Evolutionary conservation across 1,140 invertebrate genomes (phyloP).

Genomic region (Pogonognathellus flavescens): DNA sequence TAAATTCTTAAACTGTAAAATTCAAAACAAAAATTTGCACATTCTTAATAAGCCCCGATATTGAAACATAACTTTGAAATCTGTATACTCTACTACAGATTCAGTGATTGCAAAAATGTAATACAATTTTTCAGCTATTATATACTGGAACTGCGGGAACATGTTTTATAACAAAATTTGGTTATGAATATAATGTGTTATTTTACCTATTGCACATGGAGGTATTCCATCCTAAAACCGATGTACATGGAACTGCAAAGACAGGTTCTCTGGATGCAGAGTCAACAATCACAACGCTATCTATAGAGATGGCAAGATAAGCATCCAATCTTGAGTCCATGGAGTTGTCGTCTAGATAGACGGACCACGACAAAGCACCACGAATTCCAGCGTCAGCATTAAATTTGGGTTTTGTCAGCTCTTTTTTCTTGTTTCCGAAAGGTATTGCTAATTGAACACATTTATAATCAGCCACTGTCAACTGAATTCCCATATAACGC

Average conservation of each 20-base stretch:
- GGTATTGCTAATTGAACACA: slow-evolving; percentile 73
- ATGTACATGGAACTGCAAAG: slow-evolving; percentile 86
- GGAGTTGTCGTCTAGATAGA: slow-evolving; percentile 80
- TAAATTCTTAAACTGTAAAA: slow-evolving; percentile 72
- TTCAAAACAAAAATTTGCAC: slow-evolving; percentile 37
- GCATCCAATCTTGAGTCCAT: slow-evolving; percentile 81
- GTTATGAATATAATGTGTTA: slow-evolving; percentile 22
- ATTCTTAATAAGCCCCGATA: not conserved
- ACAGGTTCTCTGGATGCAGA: slow-evolving; percentile 85
- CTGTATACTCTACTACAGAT: too few relatives aligned
- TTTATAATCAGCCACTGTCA: not conserved
- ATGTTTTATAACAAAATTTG: not conserved
- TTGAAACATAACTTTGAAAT: too few relatives aligned
- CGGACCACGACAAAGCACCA: slow-evolving; percentile 85
- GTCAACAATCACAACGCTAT: slow-evolving; percentile 89
- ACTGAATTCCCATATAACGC: not conserved
- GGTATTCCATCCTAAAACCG: slow-evolving; percentile 86
- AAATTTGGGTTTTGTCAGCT: slow-evolving; percentile 77
- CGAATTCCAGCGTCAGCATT: slow-evolving; percentile 77
- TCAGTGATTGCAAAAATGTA: too few relatives aligned
- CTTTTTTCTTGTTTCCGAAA: slow-evolving; percentile 81
- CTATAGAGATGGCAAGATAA: slow-evolving; percentile 88
- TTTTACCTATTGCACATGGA: slow-evolving; percentile 68
- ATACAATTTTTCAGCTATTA: too few relatives aligned
- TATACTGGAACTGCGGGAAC: too few relatives aligned